phyloP scores from a whole-genome alignment of 2,797 vertebrate genomes.

The Rhynchotus rufescens region DNA sequence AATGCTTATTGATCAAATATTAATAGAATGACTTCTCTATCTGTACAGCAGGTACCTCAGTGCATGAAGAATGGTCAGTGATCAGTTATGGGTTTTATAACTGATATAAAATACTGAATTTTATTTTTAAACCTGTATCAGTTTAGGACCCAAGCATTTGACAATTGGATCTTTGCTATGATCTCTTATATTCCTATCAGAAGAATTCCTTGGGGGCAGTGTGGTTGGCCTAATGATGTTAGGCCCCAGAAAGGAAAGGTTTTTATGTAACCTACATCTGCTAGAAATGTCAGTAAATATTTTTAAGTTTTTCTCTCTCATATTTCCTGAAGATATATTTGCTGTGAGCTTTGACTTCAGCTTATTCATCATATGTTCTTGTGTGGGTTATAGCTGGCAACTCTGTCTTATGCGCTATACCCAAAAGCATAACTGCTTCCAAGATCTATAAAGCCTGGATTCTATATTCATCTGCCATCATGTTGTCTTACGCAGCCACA shows the following conservation, averaged over 20 bases:
- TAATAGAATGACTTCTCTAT: neutral
- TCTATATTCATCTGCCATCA: neutral
- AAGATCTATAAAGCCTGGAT: neutral
- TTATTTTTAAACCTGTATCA: neutral
- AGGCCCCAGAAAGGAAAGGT: neutral
- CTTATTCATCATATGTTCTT: neutral
- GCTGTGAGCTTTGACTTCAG: neutral
- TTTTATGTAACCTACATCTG: neutral
- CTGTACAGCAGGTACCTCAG: neutral
- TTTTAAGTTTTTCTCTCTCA: neutral
- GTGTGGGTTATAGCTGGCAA: neutral
- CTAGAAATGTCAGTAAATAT: neutral
- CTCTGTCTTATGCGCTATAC: neutral
- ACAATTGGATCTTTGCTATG: neutral
- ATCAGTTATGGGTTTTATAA: neutral
- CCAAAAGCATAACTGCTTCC: neutral
- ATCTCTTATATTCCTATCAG: neutral
- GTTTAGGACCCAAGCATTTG: neutral
- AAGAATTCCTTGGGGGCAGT: neutral
- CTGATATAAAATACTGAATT: neutral
- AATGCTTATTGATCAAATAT: neutral
- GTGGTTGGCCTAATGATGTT: neutral
- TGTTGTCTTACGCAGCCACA: neutral
- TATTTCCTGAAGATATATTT: neutral
- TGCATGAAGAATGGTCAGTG: neutral